phyloP scores from a whole-genome alignment of 1,140 invertebrate genomes.

The Chrysomallon squamiferum region DNA sequence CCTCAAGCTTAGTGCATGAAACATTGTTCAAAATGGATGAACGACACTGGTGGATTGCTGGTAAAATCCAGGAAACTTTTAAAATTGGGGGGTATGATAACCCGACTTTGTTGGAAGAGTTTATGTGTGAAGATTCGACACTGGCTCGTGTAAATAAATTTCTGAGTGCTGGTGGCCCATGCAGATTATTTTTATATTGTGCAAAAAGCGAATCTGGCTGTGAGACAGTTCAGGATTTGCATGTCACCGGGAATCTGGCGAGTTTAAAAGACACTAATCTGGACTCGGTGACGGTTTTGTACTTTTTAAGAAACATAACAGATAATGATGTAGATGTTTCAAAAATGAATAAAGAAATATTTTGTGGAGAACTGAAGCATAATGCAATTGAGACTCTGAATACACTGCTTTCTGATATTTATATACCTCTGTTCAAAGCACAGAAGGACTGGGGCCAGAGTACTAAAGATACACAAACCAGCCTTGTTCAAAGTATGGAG shows the following conservation, averaged over 20 bases:
- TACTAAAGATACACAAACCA: constrained; percentile 49
- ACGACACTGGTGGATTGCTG: constrained; percentile 64
- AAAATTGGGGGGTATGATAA: constrained; percentile 59
- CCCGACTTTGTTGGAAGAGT: constrained; percentile 59
- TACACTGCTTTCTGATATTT: constrained; percentile 57
- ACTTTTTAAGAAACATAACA: constrained; percentile 56
- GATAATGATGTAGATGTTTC: constrained; percentile 57
- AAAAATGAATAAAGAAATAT: constrained; percentile 59
- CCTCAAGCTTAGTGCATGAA: constrained; percentile 4
- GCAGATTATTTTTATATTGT: constrained; percentile 60
- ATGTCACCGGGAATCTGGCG: constrained; percentile 56
- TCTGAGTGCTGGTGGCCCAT: constrained; percentile 56
- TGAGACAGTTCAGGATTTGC: constrained; percentile 48
- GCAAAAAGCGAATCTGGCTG: constrained; percentile 46
- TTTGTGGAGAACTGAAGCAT: constrained; percentile 61
- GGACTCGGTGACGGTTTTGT: constrained; percentile 55
- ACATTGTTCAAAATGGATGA: constrained; percentile 56
- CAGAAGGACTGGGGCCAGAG: constrained; percentile 62
- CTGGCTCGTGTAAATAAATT: constrained; percentile 59
- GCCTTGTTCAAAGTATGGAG: constrained; percentile 56
- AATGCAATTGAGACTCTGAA: constrained; percentile 58
- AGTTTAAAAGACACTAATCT: constrained; percentile 56
- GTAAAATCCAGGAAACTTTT: constrained; percentile 62
- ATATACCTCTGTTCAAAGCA: constrained; percentile 55
- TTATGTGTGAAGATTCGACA: constrained; percentile 56